A percentile compares a stretch with the other conserved stretches of the same genome.
Conservation (phyloP, 1,140 invertebrate species). For the Drosophila nebulosa region DNA sequence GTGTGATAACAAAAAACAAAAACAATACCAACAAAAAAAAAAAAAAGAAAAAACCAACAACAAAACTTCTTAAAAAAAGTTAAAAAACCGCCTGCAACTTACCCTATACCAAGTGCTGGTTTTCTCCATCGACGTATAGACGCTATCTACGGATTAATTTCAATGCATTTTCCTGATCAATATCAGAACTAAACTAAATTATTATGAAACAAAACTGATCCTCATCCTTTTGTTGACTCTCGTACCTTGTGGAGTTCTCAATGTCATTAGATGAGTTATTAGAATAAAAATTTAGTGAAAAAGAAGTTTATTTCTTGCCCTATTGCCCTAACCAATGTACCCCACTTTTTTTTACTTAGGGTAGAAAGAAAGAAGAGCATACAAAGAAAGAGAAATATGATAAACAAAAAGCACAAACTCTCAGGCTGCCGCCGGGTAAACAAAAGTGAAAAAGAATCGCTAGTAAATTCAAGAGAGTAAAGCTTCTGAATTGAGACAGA, state of each 20-base stretch:
- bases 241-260: too few species aligned
- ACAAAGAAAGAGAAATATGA: not conserved
- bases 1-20: slow-evolving; percentile 51
- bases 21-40: not conserved
- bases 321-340: not conserved
- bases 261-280: too few species aligned
- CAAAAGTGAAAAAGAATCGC: slow-evolving; percentile 30
- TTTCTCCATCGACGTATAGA: too few species aligned
- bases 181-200: too few species aligned
- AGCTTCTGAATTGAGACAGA: slow-evolving; percentile 6
- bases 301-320: too few species aligned
- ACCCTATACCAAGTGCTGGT: too few species aligned
- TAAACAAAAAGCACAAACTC: slow-evolving; percentile 31
- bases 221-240: too few species aligned
- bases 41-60: too few species aligned
- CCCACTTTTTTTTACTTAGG: not conserved
- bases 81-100: not conserved
- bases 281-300: too few species aligned
- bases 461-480: slow-evolving; percentile 2
- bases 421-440: slow-evolving; percentile 41
- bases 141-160: too few species aligned
- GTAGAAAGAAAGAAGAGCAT: not conserved
- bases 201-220: too few species aligned
- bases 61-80: not conserved
- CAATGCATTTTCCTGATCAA: too few species aligned